A percentile compares a stretch with the other conserved stretches of the same genome.
These are phyloP conservation scores for Drosophila lini DNA, from an alignment of 1,140 invertebrate genomes.

Conservation along the genomic window DNA sequence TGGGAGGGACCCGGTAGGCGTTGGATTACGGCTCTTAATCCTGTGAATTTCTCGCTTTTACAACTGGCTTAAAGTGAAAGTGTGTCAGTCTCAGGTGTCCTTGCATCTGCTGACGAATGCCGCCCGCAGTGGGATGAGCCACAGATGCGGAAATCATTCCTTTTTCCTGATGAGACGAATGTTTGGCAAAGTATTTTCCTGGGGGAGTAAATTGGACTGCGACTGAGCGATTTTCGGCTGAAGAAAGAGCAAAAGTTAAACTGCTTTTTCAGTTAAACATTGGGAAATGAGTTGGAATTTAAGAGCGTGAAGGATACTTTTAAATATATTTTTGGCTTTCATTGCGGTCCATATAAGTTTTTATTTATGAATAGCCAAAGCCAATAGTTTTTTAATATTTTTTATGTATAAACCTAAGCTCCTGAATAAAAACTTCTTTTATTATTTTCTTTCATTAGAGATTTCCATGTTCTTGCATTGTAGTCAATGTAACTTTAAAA, in stretches of 20 bases:
- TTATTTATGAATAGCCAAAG: too few relatives aligned
- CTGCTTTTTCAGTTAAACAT: neutral
- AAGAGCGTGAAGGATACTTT: too few relatives aligned
- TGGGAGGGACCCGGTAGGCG: slow-evolving; percentile 7
- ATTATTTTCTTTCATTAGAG: neutral
- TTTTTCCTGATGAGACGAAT: slow-evolving; percentile 16
- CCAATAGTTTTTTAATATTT: neutral
- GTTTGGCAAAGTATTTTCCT: slow-evolving; percentile 16
- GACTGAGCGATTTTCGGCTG: slow-evolving; percentile 6
- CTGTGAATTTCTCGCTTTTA: slow-evolving; percentile 52
- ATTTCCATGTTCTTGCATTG: too few relatives aligned
- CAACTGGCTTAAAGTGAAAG: slow-evolving; percentile 53
- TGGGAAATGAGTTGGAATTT: neutral
- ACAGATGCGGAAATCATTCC: slow-evolving; percentile 40
- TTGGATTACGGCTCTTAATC: slow-evolving; percentile 53
- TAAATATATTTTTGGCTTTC: too few relatives aligned
- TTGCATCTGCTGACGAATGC: slow-evolving; percentile 42
- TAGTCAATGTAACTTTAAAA: slow-evolving; percentile 10
- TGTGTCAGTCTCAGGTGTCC: slow-evolving; percentile 52
- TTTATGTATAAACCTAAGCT: too few relatives aligned
- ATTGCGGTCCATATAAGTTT: too few relatives aligned
- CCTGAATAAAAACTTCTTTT: too few relatives aligned
- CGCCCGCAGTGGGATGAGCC: slow-evolving; percentile 14
- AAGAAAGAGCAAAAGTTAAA: neutral
- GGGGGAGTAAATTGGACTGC: neutral